Evolutionary conservation across 2,113 vertebrate species (phyloP).

Genomic region (Dendrocopos noguchii): DNA sequence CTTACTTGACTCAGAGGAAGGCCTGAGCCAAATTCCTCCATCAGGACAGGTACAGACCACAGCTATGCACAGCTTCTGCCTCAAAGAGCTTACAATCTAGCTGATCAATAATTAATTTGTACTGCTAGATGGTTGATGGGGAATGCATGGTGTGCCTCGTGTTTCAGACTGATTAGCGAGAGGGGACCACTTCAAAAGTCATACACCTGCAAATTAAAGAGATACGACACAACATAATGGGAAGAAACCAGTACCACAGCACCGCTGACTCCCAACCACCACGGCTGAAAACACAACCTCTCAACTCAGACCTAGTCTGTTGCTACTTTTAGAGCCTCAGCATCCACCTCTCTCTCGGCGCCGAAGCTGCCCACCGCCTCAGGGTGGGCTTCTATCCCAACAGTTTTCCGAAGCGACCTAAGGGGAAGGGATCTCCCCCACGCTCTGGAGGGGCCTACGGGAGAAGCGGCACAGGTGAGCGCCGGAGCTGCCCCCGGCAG

Average conservation of each 20-base stretch:
- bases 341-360: not conserved
- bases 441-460: not conserved
- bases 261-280: not conserved
- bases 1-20: not conserved
- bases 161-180: not conserved
- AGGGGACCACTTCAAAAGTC: not conserved
- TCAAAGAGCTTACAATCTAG: not conserved
- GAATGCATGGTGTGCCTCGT: not conserved
- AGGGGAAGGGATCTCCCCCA: not conserved
- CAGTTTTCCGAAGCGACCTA: accelerated
- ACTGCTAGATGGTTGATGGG: not conserved
- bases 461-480: not conserved
- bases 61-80: not conserved
- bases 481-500: not conserved
- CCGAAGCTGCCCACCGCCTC: not conserved
- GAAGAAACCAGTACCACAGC: not conserved
- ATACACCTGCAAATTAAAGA: not conserved
- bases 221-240: not conserved
- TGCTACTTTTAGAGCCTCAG: not conserved
- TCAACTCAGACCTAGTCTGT: accelerated
- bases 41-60: not conserved
- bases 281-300: not conserved
- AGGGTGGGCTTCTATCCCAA: accelerated
- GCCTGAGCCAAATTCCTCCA: not conserved
- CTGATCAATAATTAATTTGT: not conserved